Conservation (phyloP, 2,797 vertebrate species). For the Cryptoprocta ferox region DNA sequence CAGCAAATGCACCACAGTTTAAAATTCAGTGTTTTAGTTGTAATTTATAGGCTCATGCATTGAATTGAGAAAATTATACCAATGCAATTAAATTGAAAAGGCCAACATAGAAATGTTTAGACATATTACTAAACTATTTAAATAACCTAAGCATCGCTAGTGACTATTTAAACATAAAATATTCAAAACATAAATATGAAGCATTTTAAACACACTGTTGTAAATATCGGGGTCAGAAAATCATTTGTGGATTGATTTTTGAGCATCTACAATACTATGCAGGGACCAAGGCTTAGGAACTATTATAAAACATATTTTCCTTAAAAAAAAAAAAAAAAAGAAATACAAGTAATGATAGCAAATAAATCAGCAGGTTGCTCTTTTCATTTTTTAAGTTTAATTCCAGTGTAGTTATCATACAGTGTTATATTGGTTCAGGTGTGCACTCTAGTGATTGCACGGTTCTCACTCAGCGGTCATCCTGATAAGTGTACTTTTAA, state of each 20-base stretch:
- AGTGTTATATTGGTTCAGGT: not conserved
- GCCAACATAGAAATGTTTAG: not conserved
- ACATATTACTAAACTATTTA: not conserved
- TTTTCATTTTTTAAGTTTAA: not conserved
- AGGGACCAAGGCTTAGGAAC: not conserved
- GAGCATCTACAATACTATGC: not conserved
- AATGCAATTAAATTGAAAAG: not conserved
- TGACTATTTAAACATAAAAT: slow-evolving; percentile 25
- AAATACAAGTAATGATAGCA: slow-evolving; percentile 11
- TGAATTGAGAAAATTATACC: not conserved
- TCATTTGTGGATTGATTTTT: slow-evolving; percentile 21
- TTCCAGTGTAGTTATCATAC: not conserved
- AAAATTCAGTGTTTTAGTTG: not conserved
- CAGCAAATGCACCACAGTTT: not conserved
- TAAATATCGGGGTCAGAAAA: not conserved
- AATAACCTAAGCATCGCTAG: not conserved
- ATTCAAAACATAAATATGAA: not conserved
- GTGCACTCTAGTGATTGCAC: not conserved
- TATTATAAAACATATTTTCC: not conserved
- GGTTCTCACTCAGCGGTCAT: not conserved
- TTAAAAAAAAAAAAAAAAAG: not conserved
- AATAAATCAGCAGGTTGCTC: not conserved
- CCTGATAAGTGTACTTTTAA: not conserved
- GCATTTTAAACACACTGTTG: not conserved
- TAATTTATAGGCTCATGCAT: not conserved